Base-by-base conservation (phyloP, 2,113 vertebrate species). In the Grammomys dolichurus region DNA sequence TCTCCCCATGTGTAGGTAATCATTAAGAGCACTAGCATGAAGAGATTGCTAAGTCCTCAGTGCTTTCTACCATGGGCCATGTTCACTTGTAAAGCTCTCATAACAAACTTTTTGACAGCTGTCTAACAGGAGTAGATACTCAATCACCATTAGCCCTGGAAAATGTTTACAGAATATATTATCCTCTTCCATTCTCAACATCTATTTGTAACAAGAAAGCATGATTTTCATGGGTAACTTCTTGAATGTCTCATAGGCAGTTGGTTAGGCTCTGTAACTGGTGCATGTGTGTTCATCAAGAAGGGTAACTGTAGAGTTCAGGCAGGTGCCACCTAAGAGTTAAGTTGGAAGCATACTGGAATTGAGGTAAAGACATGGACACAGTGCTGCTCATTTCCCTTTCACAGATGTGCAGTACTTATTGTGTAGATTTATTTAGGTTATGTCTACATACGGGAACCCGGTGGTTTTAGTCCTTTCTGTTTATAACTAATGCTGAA, bases 171-270 rank as follows among this genome's bases (percentile, higher is more conserved):
- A 40, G n/a, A 69, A 87, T 85, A 81, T 20, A 17, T 77, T 75
- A 82, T 69, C 48, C 19, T 93, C 36, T 87, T 93, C 31, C 81
- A 81, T 81, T 93, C 72, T 93, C 43, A 2, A 31, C 26, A 90
- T 54, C 70, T 20, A 73, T 40, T 87, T 63, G 33, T 67, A 14
- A 77, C 26, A 51, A 48, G 67, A 5, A 70, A 36, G 13, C 67
- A 70, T 13, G 14, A 70, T 36, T 70, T 70, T 36, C 67, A 16
- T 70, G 14, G 33, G 12, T 36, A 36, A 69, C 67, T 70, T 70
- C 33, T 33, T 5, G 5, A 70, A 70, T 70, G 33, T 36, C 67
- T 70, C 67, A 70, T 14, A 2, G 67, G 67, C 33, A 36, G 67
- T 33, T 69, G 67, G 67, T 69, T 69, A 69, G 67, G 31, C 31